Conservation (phyloP, 2,888 invertebrate genomes). For the Bombylius major region DNA sequence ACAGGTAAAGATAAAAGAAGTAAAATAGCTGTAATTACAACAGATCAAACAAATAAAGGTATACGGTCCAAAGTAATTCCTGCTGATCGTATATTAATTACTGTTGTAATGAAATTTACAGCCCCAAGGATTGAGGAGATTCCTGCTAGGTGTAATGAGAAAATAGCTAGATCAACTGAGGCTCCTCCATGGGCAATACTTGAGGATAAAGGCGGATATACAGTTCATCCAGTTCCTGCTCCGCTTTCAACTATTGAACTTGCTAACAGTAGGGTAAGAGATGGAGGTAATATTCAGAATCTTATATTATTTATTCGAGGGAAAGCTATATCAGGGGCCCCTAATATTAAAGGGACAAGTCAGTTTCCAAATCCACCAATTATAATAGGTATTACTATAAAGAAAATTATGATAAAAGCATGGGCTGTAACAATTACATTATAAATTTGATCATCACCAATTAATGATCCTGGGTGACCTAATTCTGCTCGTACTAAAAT, state of each 20-base stretch:
- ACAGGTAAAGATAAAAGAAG: slow-evolving; percentile 59
- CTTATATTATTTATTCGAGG: slow-evolving; percentile 78
- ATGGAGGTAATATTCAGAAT: slow-evolving; percentile 64
- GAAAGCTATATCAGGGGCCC: slow-evolving; percentile 68
- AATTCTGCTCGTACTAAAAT: slow-evolving; percentile 60
- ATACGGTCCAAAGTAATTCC: slow-evolving; percentile 50
- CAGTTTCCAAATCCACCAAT: slow-evolving; percentile 78
- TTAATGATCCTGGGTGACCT: slow-evolving; percentile 50
- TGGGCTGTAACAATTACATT: slow-evolving; percentile 68
- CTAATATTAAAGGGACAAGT: slow-evolving; percentile 62
- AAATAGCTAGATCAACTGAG: slow-evolving; percentile 64
- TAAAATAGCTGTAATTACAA: slow-evolving; percentile 51
- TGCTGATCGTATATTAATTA: slow-evolving; percentile 54
- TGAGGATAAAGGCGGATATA: slow-evolving; percentile 56
- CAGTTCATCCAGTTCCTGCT: slow-evolving; percentile 66
- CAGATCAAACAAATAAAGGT: slow-evolving; percentile 62
- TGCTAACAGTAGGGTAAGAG: slow-evolving; percentile 49
- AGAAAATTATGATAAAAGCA: slow-evolving; percentile 75
- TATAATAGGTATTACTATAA: slow-evolving; percentile 60
- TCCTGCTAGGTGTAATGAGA: slow-evolving; percentile 62
- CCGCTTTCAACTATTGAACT: slow-evolving; percentile 56
- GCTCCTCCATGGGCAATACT: slow-evolving; percentile 51
- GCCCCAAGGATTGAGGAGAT: slow-evolving; percentile 61
- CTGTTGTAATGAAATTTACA: slow-evolving; percentile 67
- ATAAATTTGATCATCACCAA: slow-evolving; percentile 65